Base-by-base conservation (phyloP, 23 tunicate species). In the Botrylloides violaceus region DNA sequence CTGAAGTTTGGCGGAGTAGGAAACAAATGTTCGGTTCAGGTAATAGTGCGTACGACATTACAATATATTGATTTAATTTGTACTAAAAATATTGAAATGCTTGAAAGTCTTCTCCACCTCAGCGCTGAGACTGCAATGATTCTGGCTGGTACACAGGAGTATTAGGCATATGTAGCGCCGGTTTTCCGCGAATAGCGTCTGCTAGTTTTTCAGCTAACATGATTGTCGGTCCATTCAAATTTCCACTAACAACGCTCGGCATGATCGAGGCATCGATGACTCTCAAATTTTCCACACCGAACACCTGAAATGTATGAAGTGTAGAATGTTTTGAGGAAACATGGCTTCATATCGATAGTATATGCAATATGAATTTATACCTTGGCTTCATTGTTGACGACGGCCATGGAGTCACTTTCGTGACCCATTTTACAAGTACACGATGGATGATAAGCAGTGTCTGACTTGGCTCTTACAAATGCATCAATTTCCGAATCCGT, bases 191-290 rank as follows among this genome's bases (percentile, higher is more conserved):
- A 28, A 93, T 81, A 12, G 66, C 81, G 65, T 93, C 98, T 28
- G 98, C 94, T 43, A 81, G 75, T 50, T 93, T 93, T 68, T 93
- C 98, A 1, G 98, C 98, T n/a, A 93, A 85, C 92, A 86, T 86
- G 23, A 93, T 81, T 2, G 83, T 77, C 1, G 98, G 98, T n/a
- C 92, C 98, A 73, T 93, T 93, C n/a, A 93, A 65, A 55, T 93
- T 93, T 15, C 98, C 98, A 28, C 92, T 84, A 18, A 76, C 92
- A 28, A 92, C 75, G 36, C 83, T 76, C 18, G 98, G 98, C 98
- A 92, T 92, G 25, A 92, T 80, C 36, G 92, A 84, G 27, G 98
- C 86, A 71, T 92, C 98, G 3, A 92, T 75, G 19, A 92, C 87
- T 27, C 98, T 38, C 19, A 92, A 58, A 50, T 84, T 84, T 19